phyloP scores from a whole-genome alignment of 1,140 invertebrate species.

The Lepidurus couesii region DNA sequence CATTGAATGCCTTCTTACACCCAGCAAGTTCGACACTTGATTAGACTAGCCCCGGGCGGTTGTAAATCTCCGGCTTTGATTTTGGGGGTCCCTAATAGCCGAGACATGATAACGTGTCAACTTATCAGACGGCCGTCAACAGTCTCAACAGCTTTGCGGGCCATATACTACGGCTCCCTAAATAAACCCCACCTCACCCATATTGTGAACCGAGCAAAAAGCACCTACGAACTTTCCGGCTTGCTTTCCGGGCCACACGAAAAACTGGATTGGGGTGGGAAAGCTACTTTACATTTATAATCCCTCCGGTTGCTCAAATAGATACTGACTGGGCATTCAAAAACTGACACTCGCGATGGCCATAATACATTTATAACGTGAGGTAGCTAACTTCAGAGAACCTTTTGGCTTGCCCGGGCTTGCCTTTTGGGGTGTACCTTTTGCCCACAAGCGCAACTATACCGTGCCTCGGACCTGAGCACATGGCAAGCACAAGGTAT shows the following conservation, averaged over 20 bases:
- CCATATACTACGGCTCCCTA: not conserved
- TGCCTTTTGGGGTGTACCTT: no score
- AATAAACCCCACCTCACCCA: conserved; percentile 8
- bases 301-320: not conserved
- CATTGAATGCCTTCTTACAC: not conserved
- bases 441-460: not conserved
- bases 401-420: not conserved
- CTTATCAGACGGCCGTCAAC: conserved; percentile 20
- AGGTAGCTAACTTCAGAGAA: not conserved
- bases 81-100: conserved; percentile 9
- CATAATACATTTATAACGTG: conserved; percentile 16
- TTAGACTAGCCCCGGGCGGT: conserved; percentile 11
- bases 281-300: conserved; percentile 20
- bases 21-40: conserved; percentile 1
- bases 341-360: not conserved
- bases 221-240: not conserved
- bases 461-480: not conserved
- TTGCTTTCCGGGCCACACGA: not conserved
- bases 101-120: conserved; percentile 22
- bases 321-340: not conserved
- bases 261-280: not conserved
- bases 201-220: not conserved
- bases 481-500: no score
- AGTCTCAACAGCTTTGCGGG: conserved; percentile 13
- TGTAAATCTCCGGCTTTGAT: conserved; percentile 22